Conservation (phyloP, 64 coral and sea anemone species). For the Stichodactyla helianthus region DNA sequence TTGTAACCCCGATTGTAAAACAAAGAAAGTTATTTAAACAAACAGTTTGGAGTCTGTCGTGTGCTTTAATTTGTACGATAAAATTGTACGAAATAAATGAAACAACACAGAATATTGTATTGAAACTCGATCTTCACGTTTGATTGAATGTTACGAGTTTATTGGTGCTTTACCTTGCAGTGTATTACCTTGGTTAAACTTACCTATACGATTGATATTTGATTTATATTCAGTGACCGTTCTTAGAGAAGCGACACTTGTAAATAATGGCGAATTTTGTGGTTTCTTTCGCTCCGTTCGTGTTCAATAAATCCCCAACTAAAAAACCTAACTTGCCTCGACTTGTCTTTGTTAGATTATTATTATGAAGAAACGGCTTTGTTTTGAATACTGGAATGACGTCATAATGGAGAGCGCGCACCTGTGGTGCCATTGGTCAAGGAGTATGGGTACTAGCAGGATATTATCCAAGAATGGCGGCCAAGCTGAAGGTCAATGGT, state of each 20-base stretch:
- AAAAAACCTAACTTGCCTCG: background rate
- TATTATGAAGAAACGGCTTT: background rate
- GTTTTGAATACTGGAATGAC: background rate
- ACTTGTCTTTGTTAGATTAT: background rate
- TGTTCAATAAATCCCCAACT: background rate
- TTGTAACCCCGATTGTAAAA: background rate
- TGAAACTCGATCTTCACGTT: too few relatives aligned
- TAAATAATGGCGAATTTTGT: background rate
- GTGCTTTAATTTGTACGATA: too few relatives aligned
- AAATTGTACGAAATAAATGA: too few relatives aligned
- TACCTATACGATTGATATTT: background rate
- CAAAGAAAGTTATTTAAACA: background rate
- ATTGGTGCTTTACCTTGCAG: too few relatives aligned
- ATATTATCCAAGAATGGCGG: constrained; percentile 71
- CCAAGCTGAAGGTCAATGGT: constrained; percentile 52
- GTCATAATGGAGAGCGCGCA: background rate
- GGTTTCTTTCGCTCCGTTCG: background rate
- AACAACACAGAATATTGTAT: too few relatives aligned
- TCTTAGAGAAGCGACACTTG: background rate
- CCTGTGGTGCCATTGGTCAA: background rate
- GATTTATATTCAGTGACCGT: background rate
- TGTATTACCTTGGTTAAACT: background rate
- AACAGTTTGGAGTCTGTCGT: background rate
- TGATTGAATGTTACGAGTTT: background rate
- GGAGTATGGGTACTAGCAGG: background rate